A percentile compares a stretch with the other conserved stretches of the same genome.
Evolutionary conservation across 2,888 invertebrate species (phyloP).

Genomic region (Dysmachus trigonus): DNA sequence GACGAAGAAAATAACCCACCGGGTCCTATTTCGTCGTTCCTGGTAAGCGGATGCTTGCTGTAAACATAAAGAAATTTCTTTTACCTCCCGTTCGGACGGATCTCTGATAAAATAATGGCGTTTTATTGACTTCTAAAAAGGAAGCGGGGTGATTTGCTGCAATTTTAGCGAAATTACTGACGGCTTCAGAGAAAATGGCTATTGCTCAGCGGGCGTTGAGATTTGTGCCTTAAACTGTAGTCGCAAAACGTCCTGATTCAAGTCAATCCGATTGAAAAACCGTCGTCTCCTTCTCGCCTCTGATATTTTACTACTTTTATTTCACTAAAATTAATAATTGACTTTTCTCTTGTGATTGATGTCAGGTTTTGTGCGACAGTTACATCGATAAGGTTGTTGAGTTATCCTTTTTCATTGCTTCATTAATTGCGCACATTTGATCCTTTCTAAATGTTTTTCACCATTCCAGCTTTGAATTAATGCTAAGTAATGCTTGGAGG

Average conservation of each 20-base stretch:
- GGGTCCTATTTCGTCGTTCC: slow-evolving; percentile 10
- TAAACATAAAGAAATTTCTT: slow-evolving; percentile 29
- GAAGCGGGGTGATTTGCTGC: neutral
- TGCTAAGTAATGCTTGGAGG: too few species aligned
- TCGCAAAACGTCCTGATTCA: neutral
- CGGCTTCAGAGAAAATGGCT: neutral
- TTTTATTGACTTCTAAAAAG: slow-evolving; percentile 6
- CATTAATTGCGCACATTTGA: too few species aligned
- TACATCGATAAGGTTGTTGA: too few species aligned
- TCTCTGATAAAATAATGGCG: slow-evolving; percentile 9
- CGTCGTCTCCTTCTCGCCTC: neutral
- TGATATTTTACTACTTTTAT: neutral
- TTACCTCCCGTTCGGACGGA: neutral
- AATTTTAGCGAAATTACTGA: slow-evolving; percentile 22
- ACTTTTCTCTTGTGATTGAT: too few species aligned
- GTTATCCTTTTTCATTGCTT: too few species aligned
- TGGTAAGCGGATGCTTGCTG: slow-evolving; percentile 18
- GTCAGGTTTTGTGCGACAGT: too few species aligned
- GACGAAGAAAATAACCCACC: slow-evolving; percentile 34
- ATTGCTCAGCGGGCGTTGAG: neutral
- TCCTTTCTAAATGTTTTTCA: too few species aligned
- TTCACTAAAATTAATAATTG: too few species aligned
- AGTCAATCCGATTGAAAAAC: neutral
- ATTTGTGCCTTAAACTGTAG: neutral
- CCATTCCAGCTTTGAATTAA: too few species aligned